Base-by-base conservation (phyloP, 1,140 invertebrate genomes). In the Drosophila kurseongensis region DNA sequence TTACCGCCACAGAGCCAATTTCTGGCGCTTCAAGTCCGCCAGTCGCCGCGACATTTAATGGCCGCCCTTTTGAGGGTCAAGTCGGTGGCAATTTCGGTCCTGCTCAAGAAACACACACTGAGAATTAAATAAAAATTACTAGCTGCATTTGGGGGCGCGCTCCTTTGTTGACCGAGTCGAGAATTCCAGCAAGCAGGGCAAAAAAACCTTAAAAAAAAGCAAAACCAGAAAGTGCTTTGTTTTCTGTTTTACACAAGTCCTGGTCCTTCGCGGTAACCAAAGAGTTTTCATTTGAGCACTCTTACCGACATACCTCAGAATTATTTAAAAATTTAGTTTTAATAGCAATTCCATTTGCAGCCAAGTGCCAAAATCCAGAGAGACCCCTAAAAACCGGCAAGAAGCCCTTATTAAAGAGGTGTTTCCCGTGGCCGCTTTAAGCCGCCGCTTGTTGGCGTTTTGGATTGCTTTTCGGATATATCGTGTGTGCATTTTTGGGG, bases 21-120 rank as follows among this genome's bases (percentile, higher is more conserved):
- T 79, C 62, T 65, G 66, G 48, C 41, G 59, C 80, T 61, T 66
- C 36, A 74, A 74, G 57, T 66, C 42, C 54, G 45, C 50, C 54
- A 82, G 78, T 82, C 79, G 81, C 79, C 75, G 81, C 79, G 79
- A 89, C 83, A 86, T 88, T 83, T 89, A 86, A 88, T 79, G 83
- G 76, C 41, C 79, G 71, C 83, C 79, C 71, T 69, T 86, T 83
- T 89, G 79, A 80, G 83, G 83, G 83, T 86, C 83, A 86, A 86
- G 83, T 66, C 66, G 50, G 44, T 77, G 63, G 84, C 68, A 76
- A 76, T 88, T 82, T 88, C 9, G 60, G 60, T 57, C 41, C 35
- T 14, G 48, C 42, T 51, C 35, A 35, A 41, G 82, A 75, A 77
- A 79, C 13, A 69, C 51, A 88, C 72, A 86, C 83, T 76, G 66